Percentiles rank a stretch among this genome's conserved stretches.
Evolutionary conservation across 2,113 vertebrate species (phyloP).

Genomic region (Zapus hudsonius): DNA sequence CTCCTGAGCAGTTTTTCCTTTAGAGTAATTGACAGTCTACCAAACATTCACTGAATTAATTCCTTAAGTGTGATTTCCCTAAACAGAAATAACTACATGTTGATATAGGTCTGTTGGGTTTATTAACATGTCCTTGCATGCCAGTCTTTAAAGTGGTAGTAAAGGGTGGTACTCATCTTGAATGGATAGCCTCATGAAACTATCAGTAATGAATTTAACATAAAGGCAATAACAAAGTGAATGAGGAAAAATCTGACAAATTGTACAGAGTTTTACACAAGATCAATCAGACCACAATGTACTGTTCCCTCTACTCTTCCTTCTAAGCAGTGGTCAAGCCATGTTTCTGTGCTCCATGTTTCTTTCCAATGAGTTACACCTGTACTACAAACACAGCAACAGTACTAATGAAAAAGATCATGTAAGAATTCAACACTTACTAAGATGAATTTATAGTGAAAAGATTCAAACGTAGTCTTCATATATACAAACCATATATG

Average conservation of each 20-base stretch:
- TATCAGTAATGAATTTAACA: neutral
- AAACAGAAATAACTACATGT: neutral
- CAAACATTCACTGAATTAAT: neutral
- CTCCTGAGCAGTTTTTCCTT: neutral
- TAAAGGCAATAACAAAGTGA: neutral
- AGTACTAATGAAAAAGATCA: neutral
- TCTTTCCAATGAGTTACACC: neutral
- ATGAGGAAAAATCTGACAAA: neutral
- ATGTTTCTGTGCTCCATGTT: neutral
- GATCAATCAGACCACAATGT: neutral
- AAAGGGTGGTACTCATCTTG: neutral
- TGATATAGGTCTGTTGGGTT: neutral
- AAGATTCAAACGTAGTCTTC: neutral
- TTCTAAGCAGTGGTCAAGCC: neutral
- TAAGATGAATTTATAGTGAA: neutral
- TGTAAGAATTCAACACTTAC: neutral
- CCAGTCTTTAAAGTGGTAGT: neutral
- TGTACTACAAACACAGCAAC: neutral
- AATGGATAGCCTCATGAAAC: neutral
- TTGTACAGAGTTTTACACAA: neutral
- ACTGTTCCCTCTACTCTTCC: neutral
- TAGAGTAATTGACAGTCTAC: neutral
- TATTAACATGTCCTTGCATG: neutral
- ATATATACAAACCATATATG: slow-evolving; percentile 45
- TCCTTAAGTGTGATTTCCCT: neutral